These are phyloP conservation scores for Agriotes lineatus DNA, from an alignment of 2,888 invertebrate species.

Conservation along the genomic window DNA sequence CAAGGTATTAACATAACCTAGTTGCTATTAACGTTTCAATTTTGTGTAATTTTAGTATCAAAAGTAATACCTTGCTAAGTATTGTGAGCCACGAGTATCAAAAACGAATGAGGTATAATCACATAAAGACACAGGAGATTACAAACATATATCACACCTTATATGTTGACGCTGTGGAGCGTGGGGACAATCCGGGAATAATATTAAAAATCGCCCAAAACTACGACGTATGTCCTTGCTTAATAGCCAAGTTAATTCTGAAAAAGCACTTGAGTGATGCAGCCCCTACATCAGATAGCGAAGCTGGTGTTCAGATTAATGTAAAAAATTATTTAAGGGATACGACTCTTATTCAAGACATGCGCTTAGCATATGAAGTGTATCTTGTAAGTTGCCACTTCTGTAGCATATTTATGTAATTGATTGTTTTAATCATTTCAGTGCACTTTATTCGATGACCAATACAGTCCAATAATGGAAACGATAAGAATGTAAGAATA, in stretches of 20 bases:
- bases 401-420: too few relatives aligned
- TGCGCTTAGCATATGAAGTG: constrained; percentile 79
- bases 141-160: constrained; percentile 67
- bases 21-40: constrained; percentile 30
- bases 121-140: constrained; percentile 71
- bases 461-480: constrained; percentile 87
- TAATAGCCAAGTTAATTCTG: constrained; percentile 72
- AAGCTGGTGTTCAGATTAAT: constrained; percentile 65
- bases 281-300: constrained; percentile 46
- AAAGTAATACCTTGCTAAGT: constrained; percentile 75
- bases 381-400: constrained; percentile 79
- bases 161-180: constrained; percentile 63
- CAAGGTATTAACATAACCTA: too few relatives aligned
- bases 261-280: constrained; percentile 66
- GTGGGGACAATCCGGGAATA: constrained; percentile 70
- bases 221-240: constrained; percentile 70
- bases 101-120: constrained; percentile 74
- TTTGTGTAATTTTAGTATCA: constrained; percentile 67
- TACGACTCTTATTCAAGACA: constrained; percentile 79
- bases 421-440: too few relatives aligned
- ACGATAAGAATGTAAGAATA: constrained; percentile 78
- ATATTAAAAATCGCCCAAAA: constrained; percentile 72
- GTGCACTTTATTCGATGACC: constrained; percentile 85
- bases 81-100: constrained; percentile 77
- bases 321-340: constrained; percentile 73